phyloP scores from a whole-genome alignment of 2,797 vertebrate genomes.

The Myiothlypis chrysogaster region DNA sequence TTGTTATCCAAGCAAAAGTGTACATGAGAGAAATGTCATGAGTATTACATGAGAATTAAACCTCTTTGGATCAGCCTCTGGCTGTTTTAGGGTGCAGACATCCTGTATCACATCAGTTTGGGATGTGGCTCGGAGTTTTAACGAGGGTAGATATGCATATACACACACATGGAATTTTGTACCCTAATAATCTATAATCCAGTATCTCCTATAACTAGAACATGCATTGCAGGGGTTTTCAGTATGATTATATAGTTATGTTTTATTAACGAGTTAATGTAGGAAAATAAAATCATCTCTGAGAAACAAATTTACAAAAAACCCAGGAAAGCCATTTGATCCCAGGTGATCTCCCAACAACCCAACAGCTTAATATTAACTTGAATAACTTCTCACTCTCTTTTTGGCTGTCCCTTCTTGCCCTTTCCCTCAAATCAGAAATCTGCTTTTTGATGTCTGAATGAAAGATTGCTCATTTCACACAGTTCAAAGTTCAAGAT shows the following conservation, averaged over 20 bases:
- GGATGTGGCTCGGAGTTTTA: not conserved
- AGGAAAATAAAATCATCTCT: not conserved
- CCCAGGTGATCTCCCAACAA: not conserved
- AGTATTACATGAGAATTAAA: not conserved
- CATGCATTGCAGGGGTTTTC: not conserved
- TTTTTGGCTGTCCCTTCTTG: not conserved
- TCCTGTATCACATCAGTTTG: accelerated
- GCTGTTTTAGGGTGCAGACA: not conserved
- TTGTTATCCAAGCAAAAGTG: not conserved
- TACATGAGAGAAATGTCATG: not conserved
- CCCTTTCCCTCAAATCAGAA: not conserved
- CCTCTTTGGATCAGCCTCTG: not conserved
- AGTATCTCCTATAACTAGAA: not conserved
- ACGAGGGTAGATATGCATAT: not conserved
- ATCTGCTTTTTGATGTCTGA: not conserved
- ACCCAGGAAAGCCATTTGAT: not conserved
- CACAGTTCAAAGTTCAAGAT: not conserved
- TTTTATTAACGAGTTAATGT: not conserved
- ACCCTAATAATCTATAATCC: not conserved
- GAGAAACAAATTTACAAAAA: not conserved
- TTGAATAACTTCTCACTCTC: not conserved
- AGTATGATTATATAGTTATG: not conserved
- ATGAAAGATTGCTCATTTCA: not conserved
- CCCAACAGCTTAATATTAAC: not conserved
- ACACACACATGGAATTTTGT: not conserved